Evolutionary conservation across 2,113 vertebrate genomes (phyloP).

Genomic region (Xenopus tropicalis): DNA sequence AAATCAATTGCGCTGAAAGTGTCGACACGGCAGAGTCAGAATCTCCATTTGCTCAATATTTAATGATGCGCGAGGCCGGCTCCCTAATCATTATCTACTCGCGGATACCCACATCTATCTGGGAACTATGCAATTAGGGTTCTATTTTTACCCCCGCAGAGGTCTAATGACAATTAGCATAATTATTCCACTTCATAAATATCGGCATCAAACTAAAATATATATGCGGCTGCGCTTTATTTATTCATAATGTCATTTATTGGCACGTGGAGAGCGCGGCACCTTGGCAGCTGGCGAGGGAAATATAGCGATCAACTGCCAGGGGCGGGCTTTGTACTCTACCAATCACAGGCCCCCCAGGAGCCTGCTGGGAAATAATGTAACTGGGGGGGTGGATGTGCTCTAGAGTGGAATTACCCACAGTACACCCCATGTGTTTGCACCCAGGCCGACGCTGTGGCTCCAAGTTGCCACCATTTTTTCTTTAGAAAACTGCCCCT

Average conservation of each 20-base stretch:
- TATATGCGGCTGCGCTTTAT: not conserved
- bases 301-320: too few species aligned
- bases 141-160: slow-evolving; percentile 13
- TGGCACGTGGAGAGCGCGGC: not conserved
- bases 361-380: too few species aligned
- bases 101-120: not conserved
- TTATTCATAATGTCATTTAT: not conserved
- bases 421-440: too few species aligned
- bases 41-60: slow-evolving; percentile 13
- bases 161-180: slow-evolving; percentile 6
- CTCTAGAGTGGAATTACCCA: too few species aligned
- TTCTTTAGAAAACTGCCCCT: too few species aligned
- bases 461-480: too few species aligned
- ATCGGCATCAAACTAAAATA: slow-evolving; percentile 1
- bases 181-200: slow-evolving; percentile 1
- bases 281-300: not conserved
- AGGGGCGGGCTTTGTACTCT: too few species aligned
- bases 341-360: too few species aligned
- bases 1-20: slow-evolving; percentile 2
- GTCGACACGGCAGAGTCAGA: not conserved
- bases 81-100: slow-evolving; percentile 8
- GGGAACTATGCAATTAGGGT: slow-evolving; percentile 2
- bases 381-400: too few species aligned
- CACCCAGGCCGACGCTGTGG: too few species aligned
- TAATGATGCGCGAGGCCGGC: not conserved